Evolutionary conservation across 2,888 invertebrate genomes (phyloP), one percentile per base, ranked within the genome.

Genomic region (Gisinianus flammeolus): DNA sequence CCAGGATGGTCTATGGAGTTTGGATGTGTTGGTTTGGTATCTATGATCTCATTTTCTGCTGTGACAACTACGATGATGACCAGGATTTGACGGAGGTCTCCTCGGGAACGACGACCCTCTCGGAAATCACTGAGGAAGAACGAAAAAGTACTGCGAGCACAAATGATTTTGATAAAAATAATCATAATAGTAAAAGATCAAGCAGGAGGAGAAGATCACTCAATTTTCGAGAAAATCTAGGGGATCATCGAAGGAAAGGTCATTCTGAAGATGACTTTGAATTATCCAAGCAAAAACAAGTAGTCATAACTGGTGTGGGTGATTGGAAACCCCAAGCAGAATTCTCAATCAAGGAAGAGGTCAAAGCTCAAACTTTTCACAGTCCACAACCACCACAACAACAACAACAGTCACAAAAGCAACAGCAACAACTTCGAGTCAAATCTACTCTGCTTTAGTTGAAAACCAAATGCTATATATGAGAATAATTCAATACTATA

Each of bases 21-120:
- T 77, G 77, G 71, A 19, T 77, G 16, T 77, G 70, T 28, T 62
- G 52, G 62, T 70, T 77, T 35, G n/a, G 58, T 8, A 1, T 69
- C 30, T 68, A 73, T 64, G 73, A 73, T 44, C 3, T 35, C 1
- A 5, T 64, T 19, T 33, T 31, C 8, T 73, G 73, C 26, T 73
- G 73, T 31, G 24, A 22, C 22, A 19, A 24, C 26, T 44, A 10
- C 19, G 69, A 69, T 12, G 28, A 35, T n/a, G 26, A 35, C 58
- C 24, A 33, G 10, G 26, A 35, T 28, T 19, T 73, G 16, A 56
- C 73, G 8, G 35, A 35, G 4, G 19, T 73, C 19, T 26, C 73
- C 8, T 64, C 73, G 5, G 64, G 64, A 2, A 30, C 73, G 2
- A 28, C 28, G 22, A 26, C 56, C 16, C 22, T 73, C 5, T 73